phyloP scores from a whole-genome alignment of 2,888 invertebrate genomes.

The Eugnorisma glareosa region DNA sequence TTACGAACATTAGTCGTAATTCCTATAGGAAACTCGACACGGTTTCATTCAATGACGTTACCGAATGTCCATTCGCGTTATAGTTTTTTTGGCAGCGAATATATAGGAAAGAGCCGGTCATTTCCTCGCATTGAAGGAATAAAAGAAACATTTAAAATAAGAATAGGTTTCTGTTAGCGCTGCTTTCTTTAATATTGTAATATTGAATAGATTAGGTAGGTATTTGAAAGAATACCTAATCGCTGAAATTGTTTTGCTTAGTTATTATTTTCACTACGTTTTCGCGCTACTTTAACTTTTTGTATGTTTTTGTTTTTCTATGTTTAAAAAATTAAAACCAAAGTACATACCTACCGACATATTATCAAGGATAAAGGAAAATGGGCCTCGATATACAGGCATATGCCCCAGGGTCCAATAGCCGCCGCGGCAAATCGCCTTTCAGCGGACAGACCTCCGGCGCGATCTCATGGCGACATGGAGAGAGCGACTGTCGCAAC shows the following conservation, averaged over 20 bases:
- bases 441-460: too few relatives aligned
- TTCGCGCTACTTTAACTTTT: neutral
- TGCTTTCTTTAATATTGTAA: neutral
- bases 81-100: conserved; percentile 49
- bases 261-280: neutral
- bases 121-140: conserved; percentile 39
- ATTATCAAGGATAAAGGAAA: too few relatives aligned
- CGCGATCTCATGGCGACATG: too few relatives aligned
- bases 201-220: neutral
- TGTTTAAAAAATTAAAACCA: neutral
- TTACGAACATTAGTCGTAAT: conserved; percentile 55
- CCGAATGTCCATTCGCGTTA: conserved; percentile 41
- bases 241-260: neutral
- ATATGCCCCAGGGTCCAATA: too few relatives aligned
- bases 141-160: conserved; percentile 17
- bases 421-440: too few relatives aligned
- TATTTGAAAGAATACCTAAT: neutral
- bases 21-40: conserved; percentile 50
- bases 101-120: conserved; percentile 46
- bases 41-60: conserved; percentile 58
- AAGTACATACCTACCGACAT: neutral
- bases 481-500: too few relatives aligned
- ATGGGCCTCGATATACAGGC: too few relatives aligned
- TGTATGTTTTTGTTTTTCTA: neutral
- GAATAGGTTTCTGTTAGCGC: neutral